Conservation (phyloP, 2,113 vertebrate genomes). For the Ibidorhyncha struthersii region DNA sequence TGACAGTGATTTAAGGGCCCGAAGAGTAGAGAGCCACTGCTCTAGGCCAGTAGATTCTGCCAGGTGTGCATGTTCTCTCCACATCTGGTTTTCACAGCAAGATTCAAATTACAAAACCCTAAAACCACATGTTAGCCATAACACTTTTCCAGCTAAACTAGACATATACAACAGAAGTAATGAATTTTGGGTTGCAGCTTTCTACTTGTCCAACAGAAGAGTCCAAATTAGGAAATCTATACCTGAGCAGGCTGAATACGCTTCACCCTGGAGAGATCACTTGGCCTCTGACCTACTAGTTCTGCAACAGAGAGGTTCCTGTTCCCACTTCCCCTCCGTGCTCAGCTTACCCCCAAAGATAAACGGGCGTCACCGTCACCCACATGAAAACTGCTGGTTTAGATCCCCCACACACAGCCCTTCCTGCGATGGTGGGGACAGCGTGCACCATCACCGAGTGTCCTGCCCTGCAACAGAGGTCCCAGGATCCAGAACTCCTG, state of each 20-base stretch:
- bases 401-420: background rate
- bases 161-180: background rate
- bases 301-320: background rate
- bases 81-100: conserved; percentile 36
- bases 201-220: background rate
- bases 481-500: background rate
- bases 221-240: background rate
- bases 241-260: background rate
- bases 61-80: conserved; percentile 17
- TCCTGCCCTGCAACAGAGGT: background rate
- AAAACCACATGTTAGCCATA: background rate
- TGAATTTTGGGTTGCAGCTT: background rate
- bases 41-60: background rate
- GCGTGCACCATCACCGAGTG: fast-evolving
- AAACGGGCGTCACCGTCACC: background rate
- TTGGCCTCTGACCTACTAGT: background rate
- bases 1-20: background rate
- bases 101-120: background rate
- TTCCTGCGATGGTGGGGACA: background rate
- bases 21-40: background rate
- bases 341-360: background rate
- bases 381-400: background rate
- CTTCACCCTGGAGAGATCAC: background rate
- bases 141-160: background rate
- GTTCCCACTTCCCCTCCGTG: background rate